Conservation (phyloP, 2,888 invertebrate genomes). For the Chrysolina oricalcia region DNA sequence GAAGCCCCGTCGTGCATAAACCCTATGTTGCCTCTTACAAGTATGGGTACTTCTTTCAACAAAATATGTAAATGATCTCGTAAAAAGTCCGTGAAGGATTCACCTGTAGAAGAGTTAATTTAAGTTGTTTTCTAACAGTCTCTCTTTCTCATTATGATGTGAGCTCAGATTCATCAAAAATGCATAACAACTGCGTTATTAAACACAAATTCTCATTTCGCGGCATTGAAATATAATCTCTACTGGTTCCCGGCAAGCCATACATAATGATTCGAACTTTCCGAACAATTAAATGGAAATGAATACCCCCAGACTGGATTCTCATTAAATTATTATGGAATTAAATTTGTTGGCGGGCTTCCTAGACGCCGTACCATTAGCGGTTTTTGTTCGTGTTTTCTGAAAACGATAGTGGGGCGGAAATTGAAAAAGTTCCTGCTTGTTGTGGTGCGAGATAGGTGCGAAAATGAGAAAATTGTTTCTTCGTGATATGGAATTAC, state of each 20-base stretch:
- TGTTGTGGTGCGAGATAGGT: background rate
- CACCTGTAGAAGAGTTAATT: too few species aligned
- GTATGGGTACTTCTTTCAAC: too few species aligned
- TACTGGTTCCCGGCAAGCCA: background rate
- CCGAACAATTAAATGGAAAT: constrained; percentile 8
- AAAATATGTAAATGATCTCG: too few species aligned
- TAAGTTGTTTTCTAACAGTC: too few species aligned
- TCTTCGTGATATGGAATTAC: background rate
- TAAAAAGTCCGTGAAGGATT: too few species aligned
- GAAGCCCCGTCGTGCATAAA: too few species aligned
- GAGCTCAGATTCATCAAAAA: background rate
- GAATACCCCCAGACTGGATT: constrained; percentile 15
- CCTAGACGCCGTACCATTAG: background rate
- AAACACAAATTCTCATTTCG: constrained; percentile 8
- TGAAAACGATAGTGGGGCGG: background rate
- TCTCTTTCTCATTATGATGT: too few species aligned
- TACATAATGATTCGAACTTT: constrained; percentile 15
- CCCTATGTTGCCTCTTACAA: too few species aligned
- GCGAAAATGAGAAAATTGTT: background rate
- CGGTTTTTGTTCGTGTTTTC: background rate
- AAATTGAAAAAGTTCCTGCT: background rate
- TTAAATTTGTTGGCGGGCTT: background rate
- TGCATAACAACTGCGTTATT: background rate
- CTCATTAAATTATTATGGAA: constrained; percentile 14
- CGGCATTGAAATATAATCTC: constrained; percentile 2